These are phyloP conservation scores for Mesocentrotus franciscanus DNA, from an alignment of 53 echinoderm and acorn worm species.

Conservation along the genomic window DNA sequence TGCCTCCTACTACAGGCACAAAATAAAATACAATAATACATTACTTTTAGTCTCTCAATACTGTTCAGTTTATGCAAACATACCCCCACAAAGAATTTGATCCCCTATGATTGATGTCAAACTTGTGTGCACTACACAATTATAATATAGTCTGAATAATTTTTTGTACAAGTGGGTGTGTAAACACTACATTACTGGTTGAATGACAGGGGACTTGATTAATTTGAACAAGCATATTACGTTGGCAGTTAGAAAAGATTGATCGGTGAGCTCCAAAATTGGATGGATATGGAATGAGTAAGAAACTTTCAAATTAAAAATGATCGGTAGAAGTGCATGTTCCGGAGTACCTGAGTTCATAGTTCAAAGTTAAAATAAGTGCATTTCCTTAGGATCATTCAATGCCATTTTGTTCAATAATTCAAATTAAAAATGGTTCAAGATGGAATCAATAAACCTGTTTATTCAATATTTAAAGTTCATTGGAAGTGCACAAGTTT, in stretches of 20 bases:
- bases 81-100: slow-evolving; percentile 50
- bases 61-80: slow-evolving; percentile 1
- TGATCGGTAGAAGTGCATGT: not conserved
- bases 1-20: not conserved
- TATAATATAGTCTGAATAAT: no score
- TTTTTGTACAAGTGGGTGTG: not conserved
- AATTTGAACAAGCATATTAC: not conserved
- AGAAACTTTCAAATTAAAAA: not conserved
- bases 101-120: slow-evolving; percentile 17
- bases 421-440: no score
- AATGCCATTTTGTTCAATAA: no score
- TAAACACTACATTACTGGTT: not conserved
- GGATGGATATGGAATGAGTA: not conserved
- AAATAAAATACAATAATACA: not conserved
- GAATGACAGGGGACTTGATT: not conserved
- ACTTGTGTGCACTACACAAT: not conserved
- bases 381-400: no score
- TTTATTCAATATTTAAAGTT: no score
- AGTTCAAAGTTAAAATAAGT: no score
- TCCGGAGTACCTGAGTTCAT: no score
- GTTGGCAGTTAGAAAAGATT: not conserved
- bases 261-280: not conserved
- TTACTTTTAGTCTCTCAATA: not conserved
- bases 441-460: no score
- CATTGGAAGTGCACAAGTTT: no score